These are phyloP conservation scores for Cheilosia impressa DNA, from an alignment of 2,888 invertebrate genomes.

Conservation along the genomic window DNA sequence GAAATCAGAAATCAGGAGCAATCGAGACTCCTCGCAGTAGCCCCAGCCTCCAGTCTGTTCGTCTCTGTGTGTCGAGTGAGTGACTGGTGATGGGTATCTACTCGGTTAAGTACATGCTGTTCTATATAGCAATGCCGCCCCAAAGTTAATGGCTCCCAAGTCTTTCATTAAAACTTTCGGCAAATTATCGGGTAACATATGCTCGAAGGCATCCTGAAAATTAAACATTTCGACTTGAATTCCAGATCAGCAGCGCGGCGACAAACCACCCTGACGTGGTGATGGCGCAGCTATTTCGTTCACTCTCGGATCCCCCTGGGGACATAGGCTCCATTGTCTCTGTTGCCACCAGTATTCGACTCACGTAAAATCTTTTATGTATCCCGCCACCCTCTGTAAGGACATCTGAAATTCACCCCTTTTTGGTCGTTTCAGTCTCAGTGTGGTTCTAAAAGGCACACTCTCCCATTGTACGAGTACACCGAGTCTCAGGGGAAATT, in stretches of 20 bases:
- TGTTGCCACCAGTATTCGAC: conserved; percentile 46
- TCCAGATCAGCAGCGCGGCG: conserved; percentile 71
- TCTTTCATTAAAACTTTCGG: conserved; percentile 84
- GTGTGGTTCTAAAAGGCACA: conserved; percentile 20
- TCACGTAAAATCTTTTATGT: conserved; percentile 75
- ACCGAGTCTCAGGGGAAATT: conserved; percentile 72
- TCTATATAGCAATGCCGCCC: conserved; percentile 56
- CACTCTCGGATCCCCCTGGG: conserved; percentile 27
- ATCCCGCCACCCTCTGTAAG: conserved; percentile 22
- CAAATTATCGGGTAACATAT: conserved; percentile 84
- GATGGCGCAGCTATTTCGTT: conserved; percentile 45
- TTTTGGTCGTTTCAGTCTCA: conserved; percentile 26
- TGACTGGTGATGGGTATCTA: conserved; percentile 67
- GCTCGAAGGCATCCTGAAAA: conserved; percentile 78
- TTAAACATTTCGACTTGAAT: conserved; percentile 75
- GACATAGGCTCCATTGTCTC: conserved; percentile 46
- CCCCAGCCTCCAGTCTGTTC: conserved; percentile 22
- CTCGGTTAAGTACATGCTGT: conserved; percentile 30
- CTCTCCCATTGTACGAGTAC: conserved; percentile 6
- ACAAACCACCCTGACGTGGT: conserved; percentile 63
- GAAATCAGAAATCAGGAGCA: conserved; percentile 74
- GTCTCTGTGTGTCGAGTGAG: conserved; percentile 36
- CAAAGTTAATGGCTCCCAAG: conserved; percentile 82
- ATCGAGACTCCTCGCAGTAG: conserved; percentile 47
- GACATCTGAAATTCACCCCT: conserved; percentile 64